phyloP scores from a whole-genome alignment of 2,888 invertebrate genomes.

The Andrena dorsata region DNA sequence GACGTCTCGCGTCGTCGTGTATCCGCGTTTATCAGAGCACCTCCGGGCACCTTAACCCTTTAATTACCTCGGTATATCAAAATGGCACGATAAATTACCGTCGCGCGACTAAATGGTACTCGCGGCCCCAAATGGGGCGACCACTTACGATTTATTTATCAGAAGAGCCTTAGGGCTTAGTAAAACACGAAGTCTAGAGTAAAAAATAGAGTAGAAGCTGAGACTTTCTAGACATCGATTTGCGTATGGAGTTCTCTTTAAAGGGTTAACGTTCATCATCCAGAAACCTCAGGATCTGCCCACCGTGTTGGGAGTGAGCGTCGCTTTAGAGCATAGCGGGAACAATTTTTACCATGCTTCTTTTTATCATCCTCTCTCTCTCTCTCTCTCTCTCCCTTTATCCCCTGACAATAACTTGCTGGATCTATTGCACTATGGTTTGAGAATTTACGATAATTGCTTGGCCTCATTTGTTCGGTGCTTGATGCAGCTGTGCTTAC shows the following conservation, averaged over 20 bases:
- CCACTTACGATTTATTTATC: constrained; percentile 35
- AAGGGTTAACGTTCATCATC: constrained; percentile 57
- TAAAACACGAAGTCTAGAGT: constrained; percentile 66
- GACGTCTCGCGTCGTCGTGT: constrained; percentile 24
- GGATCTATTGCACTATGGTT: neutral
- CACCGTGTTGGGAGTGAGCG: constrained; percentile 37
- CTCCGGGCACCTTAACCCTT: constrained; percentile 62
- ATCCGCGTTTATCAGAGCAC: constrained; percentile 37
- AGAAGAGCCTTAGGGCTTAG: constrained; percentile 59
- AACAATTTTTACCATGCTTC: constrained; percentile 42
- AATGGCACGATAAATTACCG: constrained; percentile 60
- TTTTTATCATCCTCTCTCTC: constrained; percentile 30
- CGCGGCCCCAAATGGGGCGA: constrained; percentile 26
- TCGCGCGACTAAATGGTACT: constrained; percentile 58
- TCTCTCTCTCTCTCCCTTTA: neutral
- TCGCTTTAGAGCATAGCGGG: constrained; percentile 44
- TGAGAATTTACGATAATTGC: neutral
- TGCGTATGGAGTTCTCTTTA: constrained; percentile 54
- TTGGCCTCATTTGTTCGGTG: neutral
- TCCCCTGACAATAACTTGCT: neutral
- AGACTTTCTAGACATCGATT: constrained; percentile 69
- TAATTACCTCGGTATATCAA: constrained; percentile 59
- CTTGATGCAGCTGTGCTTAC: constrained; percentile 11
- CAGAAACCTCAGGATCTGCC: constrained; percentile 47
- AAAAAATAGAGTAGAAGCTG: constrained; percentile 71